Conservation (phyloP, 1,140 invertebrate genomes). For the Chrysopa pallens region DNA sequence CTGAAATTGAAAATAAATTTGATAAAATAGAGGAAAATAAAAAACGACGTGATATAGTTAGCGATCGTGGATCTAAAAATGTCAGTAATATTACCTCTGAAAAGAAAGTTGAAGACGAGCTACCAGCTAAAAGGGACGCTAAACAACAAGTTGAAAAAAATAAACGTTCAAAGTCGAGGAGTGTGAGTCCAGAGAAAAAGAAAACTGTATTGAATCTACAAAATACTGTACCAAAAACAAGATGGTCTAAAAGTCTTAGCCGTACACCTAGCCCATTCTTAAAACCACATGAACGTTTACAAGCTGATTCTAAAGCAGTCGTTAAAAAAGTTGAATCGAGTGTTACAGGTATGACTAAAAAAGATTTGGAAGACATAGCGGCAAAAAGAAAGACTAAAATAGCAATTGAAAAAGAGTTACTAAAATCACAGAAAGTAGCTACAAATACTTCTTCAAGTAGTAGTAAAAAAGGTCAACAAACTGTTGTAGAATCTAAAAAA, state of each 20-base stretch:
- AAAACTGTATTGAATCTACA: constrained; percentile 13
- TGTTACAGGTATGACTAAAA: constrained; percentile 1
- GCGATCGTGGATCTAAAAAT: neutral
- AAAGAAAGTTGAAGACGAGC: constrained; percentile 2
- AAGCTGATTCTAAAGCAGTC: constrained; percentile 1
- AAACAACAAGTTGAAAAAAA: constrained; percentile 1
- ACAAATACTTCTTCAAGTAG: neutral
- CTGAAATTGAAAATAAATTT: too few species aligned
- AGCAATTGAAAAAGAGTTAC: neutral
- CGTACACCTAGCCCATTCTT: constrained; percentile 64
- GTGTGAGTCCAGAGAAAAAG: constrained; percentile 14
- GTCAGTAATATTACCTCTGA: constrained; percentile 4
- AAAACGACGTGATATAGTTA: neutral
- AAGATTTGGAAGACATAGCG: neutral
- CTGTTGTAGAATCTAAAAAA: constrained; percentile 13
- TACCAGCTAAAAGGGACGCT: constrained; percentile 9
- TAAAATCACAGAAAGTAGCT: constrained; percentile 1
- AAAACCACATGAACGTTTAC: constrained; percentile 48
- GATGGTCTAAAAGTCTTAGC: constrained; percentile 50
- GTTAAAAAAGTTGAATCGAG: constrained; percentile 2
- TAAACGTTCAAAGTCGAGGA: constrained; percentile 17
- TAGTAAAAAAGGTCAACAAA: constrained; percentile 1
- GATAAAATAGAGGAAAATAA: neutral
- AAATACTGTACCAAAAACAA: constrained; percentile 12
- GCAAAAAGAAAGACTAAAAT: constrained; percentile 10